Evolutionary conservation across 2,797 vertebrate species (phyloP).

Genomic region (Aeoliscus strigatus): DNA sequence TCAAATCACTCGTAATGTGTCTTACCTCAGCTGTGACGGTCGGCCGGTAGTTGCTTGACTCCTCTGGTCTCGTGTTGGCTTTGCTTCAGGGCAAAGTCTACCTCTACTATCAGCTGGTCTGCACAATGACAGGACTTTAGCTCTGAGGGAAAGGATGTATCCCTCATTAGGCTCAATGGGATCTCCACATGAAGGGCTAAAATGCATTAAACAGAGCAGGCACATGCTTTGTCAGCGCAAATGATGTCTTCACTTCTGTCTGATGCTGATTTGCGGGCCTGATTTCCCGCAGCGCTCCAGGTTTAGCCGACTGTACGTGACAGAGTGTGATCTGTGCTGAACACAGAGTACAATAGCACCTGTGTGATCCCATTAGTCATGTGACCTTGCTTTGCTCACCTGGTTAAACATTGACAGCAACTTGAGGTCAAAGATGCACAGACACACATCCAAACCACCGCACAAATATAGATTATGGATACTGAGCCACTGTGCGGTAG

Average conservation of each 20-base stretch:
- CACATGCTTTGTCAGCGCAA: conserved; percentile 27
- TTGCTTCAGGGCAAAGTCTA: conserved; percentile 70
- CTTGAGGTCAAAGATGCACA: conserved; percentile 4
- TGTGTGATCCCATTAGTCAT: conserved; percentile 16
- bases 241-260: conserved; percentile 8
- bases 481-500: conserved; percentile 17
- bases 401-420: conserved; percentile 47
- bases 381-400: conserved; percentile 24
- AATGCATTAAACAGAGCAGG: conserved; percentile 38
- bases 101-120: conserved; percentile 58
- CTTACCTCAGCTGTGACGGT: conserved; percentile 53
- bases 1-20: conserved; percentile 13
- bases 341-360: conserved; percentile 11
- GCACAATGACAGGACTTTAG: conserved; percentile 57
- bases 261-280: conserved; percentile 11
- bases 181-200: conserved; percentile 46
- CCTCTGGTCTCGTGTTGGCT: conserved; percentile 40
- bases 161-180: conserved; percentile 53
- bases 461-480: conserved; percentile 27
- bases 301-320: conserved; percentile 10
- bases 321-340: neutral
- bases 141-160: conserved; percentile 35
- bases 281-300: conserved; percentile 8
- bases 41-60: conserved; percentile 6
- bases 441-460: conserved; percentile 12